A percentile compares a stretch with the other conserved stretches of the same genome.
phyloP scores from a whole-genome alignment of 2,113 vertebrate genomes.

The Sinocyclocheilus rhinocerous region DNA sequence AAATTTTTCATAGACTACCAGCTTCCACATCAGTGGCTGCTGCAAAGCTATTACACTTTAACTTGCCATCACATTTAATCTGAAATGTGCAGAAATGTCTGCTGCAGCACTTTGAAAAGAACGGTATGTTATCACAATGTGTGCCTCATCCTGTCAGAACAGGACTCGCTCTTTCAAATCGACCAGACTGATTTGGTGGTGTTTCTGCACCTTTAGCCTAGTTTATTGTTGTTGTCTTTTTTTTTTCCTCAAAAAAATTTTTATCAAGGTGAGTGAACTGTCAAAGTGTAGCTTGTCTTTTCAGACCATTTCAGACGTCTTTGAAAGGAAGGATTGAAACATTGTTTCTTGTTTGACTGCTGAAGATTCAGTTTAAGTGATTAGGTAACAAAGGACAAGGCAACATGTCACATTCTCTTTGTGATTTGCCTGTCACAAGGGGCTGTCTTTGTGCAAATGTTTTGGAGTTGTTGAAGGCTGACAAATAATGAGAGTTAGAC shows the following conservation, averaged over 20 bases:
- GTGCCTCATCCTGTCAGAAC: conserved; percentile 69
- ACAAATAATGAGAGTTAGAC: conserved; percentile 49
- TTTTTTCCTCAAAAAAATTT: conserved; percentile 39
- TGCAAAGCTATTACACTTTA: not conserved
- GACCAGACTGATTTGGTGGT: not conserved
- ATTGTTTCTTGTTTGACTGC: conserved; percentile 50
- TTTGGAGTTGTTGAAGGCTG: conserved; percentile 41
- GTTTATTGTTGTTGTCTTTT: conserved; percentile 13
- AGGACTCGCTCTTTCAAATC: conserved; percentile 66
- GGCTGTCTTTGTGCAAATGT: conserved; percentile 49
- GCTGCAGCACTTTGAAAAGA: not conserved
- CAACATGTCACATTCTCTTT: conserved; percentile 55
- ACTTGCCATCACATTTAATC: not conserved
- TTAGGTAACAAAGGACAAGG: conserved; percentile 56
- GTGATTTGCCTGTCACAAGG: conserved; percentile 51
- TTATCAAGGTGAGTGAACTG: conserved; percentile 40
- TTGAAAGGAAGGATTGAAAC: conserved; percentile 40
- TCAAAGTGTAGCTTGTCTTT: conserved; percentile 33
- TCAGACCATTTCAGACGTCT: conserved; percentile 36
- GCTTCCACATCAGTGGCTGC: not conserved
- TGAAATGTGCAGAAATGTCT: conserved; percentile 6
- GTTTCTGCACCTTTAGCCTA: not conserved
- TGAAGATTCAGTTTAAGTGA: conserved; percentile 50
- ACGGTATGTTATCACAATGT: conserved; percentile 58
- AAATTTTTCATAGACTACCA: not conserved